Conservation (phyloP, 2,888 invertebrate species). For the Lomographa bimaculata region DNA sequence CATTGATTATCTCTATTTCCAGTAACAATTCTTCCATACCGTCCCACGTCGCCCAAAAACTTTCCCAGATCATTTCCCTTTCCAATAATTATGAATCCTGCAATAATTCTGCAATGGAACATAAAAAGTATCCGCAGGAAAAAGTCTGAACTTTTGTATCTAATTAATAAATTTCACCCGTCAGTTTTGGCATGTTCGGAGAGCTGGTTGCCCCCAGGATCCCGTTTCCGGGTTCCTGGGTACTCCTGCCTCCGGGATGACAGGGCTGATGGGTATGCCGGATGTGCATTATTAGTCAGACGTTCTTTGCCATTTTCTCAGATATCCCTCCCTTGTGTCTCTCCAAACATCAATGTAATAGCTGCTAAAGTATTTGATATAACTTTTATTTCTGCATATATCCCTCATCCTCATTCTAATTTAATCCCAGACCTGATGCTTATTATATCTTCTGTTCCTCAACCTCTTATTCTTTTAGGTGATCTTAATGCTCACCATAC, state of each 20-base stretch:
- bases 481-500: slow-evolving; percentile 24
- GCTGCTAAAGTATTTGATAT: slow-evolving; percentile 23
- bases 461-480: slow-evolving; percentile 11
- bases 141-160: no score
- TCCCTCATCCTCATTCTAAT: slow-evolving; percentile 19
- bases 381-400: slow-evolving; percentile 24
- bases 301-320: slow-evolving; percentile 14
- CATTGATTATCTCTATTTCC: no score
- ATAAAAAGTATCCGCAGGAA: no score
- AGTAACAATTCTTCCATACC: no score
- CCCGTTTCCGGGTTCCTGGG: slow-evolving; percentile 20
- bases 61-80: no score
- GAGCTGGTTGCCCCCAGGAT: slow-evolving; percentile 7
- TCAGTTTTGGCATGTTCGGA: no score
- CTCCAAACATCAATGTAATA: slow-evolving; percentile 18
- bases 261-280: slow-evolving; percentile 30
- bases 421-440: slow-evolving; percentile 1
- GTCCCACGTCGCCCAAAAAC: no score
- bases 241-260: slow-evolving; percentile 33
- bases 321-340: slow-evolving; percentile 16
- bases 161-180: no score
- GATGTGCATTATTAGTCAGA: slow-evolving; percentile 19
- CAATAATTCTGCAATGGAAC: no score
- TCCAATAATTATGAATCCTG: no score
- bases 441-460: slow-evolving; percentile 7